phyloP scores from a whole-genome alignment of 2,797 vertebrate genomes.

The Epinephelus awoara region DNA sequence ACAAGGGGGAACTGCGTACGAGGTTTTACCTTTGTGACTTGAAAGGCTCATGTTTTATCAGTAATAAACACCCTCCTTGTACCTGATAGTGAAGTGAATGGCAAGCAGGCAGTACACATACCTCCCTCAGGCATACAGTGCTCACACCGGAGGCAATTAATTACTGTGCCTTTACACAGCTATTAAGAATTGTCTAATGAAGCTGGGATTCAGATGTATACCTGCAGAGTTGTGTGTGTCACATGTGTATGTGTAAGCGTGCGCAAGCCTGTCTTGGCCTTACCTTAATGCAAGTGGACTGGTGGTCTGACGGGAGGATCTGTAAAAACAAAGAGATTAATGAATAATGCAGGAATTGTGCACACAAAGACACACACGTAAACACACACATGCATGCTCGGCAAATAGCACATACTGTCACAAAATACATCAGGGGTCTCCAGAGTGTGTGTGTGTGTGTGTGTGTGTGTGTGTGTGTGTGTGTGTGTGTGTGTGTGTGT shows the following conservation, averaged over 20 bases:
- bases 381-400: slow-evolving; percentile 14
- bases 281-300: slow-evolving; percentile 64
- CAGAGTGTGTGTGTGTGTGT: slow-evolving; percentile 4
- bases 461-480: slow-evolving; percentile 27
- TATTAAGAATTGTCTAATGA: slow-evolving; percentile 50
- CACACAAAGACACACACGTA: slow-evolving; percentile 2
- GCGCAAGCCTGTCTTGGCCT: slow-evolving; percentile 12
- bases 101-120: slow-evolving; percentile 19
- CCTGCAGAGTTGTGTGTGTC: slow-evolving; percentile 36
- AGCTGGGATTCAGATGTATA: slow-evolving; percentile 41
- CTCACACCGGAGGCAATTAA: slow-evolving; percentile 60
- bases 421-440: slow-evolving; percentile 22
- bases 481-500: slow-evolving; percentile 15
- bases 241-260: neutral
- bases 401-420: slow-evolving; percentile 12
- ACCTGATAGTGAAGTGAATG: slow-evolving; percentile 46
- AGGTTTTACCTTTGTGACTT: slow-evolving; percentile 16
- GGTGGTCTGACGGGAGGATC: slow-evolving; percentile 61
- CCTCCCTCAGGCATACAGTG: slow-evolving; percentile 41
- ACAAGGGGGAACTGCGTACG: neutral
- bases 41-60: slow-evolving; percentile 48
- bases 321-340: slow-evolving; percentile 70
- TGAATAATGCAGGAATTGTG: slow-evolving; percentile 69
- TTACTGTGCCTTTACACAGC: slow-evolving; percentile 49
- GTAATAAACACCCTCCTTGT: slow-evolving; percentile 50